phyloP scores from a whole-genome alignment of 2,888 invertebrate species.

The Trichogramma dendrolimi region DNA sequence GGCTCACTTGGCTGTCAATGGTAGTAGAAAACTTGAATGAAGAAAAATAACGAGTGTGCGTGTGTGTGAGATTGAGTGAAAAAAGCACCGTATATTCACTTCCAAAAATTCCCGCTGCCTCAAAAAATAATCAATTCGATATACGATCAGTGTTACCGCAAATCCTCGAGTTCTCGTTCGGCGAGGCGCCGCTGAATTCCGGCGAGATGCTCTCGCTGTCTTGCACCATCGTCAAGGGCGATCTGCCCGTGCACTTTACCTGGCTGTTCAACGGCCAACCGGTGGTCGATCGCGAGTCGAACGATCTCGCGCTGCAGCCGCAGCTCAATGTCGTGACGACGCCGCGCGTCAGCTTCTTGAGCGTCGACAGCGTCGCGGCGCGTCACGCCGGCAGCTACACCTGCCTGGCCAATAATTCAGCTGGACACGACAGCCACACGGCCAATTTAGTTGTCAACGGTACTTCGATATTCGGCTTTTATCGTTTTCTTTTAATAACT shows the following conservation, averaged over 20 bases:
- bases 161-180: conserved; percentile 58
- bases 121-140: conserved; percentile 5
- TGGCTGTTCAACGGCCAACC: conserved; percentile 71
- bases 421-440: conserved; percentile 62
- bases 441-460: conserved; percentile 66
- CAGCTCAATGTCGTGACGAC: conserved; percentile 62
- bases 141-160: conserved; percentile 59
- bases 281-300: conserved; percentile 52
- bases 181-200: conserved; percentile 55
- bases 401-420: conserved; percentile 65
- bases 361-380: conserved; percentile 62
- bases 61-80: background rate
- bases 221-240: conserved; percentile 62
- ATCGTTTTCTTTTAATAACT: background rate
- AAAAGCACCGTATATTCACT: background rate
- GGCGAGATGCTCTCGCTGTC: conserved; percentile 59
- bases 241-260: conserved; percentile 62
- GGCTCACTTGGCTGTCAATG: conserved; percentile 67
- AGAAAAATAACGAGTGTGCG: no score
- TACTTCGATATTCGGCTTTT: conserved; percentile 45
- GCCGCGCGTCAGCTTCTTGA: conserved; percentile 63
- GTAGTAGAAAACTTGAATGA: conserved; percentile 53
- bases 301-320: conserved; percentile 34
- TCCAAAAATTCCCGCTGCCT: background rate
- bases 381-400: conserved; percentile 69